Evolutionary conservation across 1,140 invertebrate genomes (phyloP), one percentile per base, ranked within the genome.

Genomic region (Hermetia illucens): DNA sequence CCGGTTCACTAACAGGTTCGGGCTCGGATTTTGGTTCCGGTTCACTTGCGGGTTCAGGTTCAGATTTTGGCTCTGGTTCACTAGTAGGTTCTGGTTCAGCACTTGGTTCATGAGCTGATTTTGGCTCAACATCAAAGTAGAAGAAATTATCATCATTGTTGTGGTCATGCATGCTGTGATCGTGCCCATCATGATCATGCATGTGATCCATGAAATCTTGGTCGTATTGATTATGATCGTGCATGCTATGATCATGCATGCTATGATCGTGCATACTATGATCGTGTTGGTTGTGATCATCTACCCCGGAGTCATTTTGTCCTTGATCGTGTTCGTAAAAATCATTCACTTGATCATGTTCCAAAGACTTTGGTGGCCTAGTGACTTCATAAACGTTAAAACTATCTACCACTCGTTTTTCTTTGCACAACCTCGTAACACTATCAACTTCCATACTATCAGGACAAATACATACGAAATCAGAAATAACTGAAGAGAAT

Each of bases 401-500:
- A 6, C 6, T 10, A 6, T 35, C 10, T 10, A 35, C 31, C 17
- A 35, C 15, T 10, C 20, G 34, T 13, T 35, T 35, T 8, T 42
- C 41, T 6, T 54, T 36, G 37, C 72, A 74, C 18, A 48, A 64
- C 44, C 66, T 69, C 13, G 55, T 59, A 44, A 61, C 58, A 6
- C 42, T 41, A 43, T 62, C 62, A n/a, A 77, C 51, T 2, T 51
- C 41, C 45, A 65, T 61, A 16, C 60, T 60, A 15, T 56, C 44
- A n/a, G 75, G 75, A 58, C 88, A 92, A 6, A 55, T 67, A 53
- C 87, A 92, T 3, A 56, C 53, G 44, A 82, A 82, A 39, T 73
- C 64, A 20, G 73, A 50, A 3, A 52, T 54, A 3, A 45, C 46
- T 44, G 77, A 74, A 52, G 85, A 75, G 48, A 81, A 88, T 22